A percentile compares a stretch with the other conserved stretches of the same genome.
phyloP scores from a whole-genome alignment of 2,888 invertebrate species.

The Drosophila subsilvestris region DNA sequence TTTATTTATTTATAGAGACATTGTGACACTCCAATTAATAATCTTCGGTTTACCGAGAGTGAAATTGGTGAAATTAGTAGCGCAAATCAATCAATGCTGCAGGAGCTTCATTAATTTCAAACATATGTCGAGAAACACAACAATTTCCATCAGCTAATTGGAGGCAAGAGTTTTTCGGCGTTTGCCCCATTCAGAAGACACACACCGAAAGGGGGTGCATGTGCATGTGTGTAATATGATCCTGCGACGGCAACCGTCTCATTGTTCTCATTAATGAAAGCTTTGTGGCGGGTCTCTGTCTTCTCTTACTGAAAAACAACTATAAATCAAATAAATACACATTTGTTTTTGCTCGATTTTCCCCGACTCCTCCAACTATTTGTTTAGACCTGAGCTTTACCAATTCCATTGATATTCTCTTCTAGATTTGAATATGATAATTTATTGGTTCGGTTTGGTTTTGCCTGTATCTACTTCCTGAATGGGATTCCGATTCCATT shows the following conservation, averaged over 20 bases:
- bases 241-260: constrained; percentile 46
- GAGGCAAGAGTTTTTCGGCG: constrained; percentile 23
- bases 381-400: constrained; percentile 32
- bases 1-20: background rate
- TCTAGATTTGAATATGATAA: constrained; percentile 38
- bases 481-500: constrained; percentile 36
- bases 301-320: constrained; percentile 43
- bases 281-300: constrained; percentile 33
- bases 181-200: constrained; percentile 15
- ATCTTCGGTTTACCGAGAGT: constrained; percentile 19
- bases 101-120: constrained; percentile 49
- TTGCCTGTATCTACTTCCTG: constrained; percentile 7
- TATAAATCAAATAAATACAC: constrained; percentile 41
- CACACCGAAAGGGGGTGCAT: constrained; percentile 15
- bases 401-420: constrained; percentile 4
- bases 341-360: constrained; percentile 12
- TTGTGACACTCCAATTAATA: constrained; percentile 49
- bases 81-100: constrained; percentile 62
- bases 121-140: constrained; percentile 62
- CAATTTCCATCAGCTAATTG: constrained; percentile 69
- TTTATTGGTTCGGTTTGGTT: constrained; percentile 14
- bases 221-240: constrained; percentile 22
- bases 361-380: constrained; percentile 40
- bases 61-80: constrained; percentile 36
- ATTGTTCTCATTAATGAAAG: constrained; percentile 71